Percentiles rank a stretch among this genome's conserved stretches.
phyloP scores from a whole-genome alignment of 2,888 invertebrate species.

The Ophion slaviceki region DNA sequence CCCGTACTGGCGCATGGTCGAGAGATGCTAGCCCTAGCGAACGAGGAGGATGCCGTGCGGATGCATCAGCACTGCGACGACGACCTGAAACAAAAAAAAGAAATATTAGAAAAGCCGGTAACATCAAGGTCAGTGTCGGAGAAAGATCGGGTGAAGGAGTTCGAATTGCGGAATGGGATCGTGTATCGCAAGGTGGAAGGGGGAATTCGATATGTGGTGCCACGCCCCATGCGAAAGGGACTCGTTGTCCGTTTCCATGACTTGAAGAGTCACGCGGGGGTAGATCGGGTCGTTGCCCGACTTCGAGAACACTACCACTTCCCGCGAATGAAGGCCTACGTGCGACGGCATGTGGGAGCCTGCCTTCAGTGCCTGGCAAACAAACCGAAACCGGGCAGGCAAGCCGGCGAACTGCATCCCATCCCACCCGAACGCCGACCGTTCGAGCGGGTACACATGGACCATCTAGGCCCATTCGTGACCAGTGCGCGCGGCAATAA shows the following conservation, averaged over 20 bases:
- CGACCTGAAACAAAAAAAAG: too few relatives aligned
- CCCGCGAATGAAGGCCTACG: slow-evolving; percentile 20
- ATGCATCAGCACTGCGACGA: too few relatives aligned
- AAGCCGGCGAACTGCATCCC: slow-evolving; percentile 22
- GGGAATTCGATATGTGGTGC: slow-evolving; percentile 16
- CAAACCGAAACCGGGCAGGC: slow-evolving; percentile 5
- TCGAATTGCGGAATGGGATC: background rate
- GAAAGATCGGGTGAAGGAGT: background rate
- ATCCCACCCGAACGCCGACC: background rate
- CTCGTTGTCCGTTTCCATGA: slow-evolving; percentile 13
- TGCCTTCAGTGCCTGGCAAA: slow-evolving; percentile 2
- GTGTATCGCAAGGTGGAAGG: background rate
- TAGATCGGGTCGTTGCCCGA: background rate
- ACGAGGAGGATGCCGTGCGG: slow-evolving; percentile 18
- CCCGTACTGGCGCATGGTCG: slow-evolving; percentile 54
- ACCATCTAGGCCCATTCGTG: slow-evolving; percentile 22
- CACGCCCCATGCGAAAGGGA: slow-evolving; percentile 7
- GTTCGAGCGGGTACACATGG: background rate
- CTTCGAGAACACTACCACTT: slow-evolving; percentile 28
- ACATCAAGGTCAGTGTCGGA: background rate
- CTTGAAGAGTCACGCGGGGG: slow-evolving; percentile 11
- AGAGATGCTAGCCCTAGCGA: slow-evolving; percentile 20
- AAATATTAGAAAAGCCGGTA: background rate
- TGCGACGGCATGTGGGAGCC: background rate
- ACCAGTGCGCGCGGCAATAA: slow-evolving; percentile 3